A percentile compares a stretch with the other conserved stretches of the same genome.
Conservation (phyloP, 2,888 invertebrate species). For the Mesoligia furuncula region DNA sequence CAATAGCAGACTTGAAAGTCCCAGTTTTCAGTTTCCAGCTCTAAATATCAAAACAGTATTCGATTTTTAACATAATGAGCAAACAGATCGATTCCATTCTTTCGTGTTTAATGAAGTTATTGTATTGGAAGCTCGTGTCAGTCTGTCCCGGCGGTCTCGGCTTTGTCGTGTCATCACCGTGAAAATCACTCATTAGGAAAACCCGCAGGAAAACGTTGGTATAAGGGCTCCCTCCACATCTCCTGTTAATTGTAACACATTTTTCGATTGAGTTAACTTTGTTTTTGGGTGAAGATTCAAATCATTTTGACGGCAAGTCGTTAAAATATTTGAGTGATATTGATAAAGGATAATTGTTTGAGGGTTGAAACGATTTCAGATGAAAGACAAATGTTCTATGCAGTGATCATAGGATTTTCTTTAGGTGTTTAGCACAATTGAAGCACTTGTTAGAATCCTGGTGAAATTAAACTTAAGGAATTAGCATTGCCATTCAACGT, state of each 20-base stretch:
- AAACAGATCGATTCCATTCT: slow-evolving; percentile 55
- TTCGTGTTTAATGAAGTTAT: slow-evolving; percentile 72
- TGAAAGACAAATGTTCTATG: slow-evolving; percentile 21
- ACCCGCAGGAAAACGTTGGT: slow-evolving; percentile 77
- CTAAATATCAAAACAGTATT: neutral
- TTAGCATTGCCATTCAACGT: too few relatives aligned
- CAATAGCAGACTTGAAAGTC: too few relatives aligned
- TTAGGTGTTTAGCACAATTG: neutral
- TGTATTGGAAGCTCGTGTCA: slow-evolving; percentile 82
- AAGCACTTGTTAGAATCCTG: neutral
- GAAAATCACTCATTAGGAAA: slow-evolving; percentile 84
- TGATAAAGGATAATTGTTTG: slow-evolving; percentile 46
- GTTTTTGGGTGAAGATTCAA: slow-evolving; percentile 57
- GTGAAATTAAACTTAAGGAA: neutral
- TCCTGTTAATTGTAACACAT: slow-evolving; percentile 75
- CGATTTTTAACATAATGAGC: neutral
- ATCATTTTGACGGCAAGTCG: slow-evolving; percentile 57
- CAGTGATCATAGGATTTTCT: slow-evolving; percentile 13
- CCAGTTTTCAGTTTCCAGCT: neutral
- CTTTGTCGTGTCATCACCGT: slow-evolving; percentile 76
- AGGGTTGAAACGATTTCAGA: slow-evolving; percentile 34
- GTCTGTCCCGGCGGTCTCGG: slow-evolving; percentile 69
- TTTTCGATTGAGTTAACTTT: slow-evolving; percentile 73
- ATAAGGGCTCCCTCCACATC: slow-evolving; percentile 78
- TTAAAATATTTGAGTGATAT: slow-evolving; percentile 48